phyloP scores from a whole-genome alignment of 2,888 invertebrate species.

The Hirtodrosophila confusa region DNA sequence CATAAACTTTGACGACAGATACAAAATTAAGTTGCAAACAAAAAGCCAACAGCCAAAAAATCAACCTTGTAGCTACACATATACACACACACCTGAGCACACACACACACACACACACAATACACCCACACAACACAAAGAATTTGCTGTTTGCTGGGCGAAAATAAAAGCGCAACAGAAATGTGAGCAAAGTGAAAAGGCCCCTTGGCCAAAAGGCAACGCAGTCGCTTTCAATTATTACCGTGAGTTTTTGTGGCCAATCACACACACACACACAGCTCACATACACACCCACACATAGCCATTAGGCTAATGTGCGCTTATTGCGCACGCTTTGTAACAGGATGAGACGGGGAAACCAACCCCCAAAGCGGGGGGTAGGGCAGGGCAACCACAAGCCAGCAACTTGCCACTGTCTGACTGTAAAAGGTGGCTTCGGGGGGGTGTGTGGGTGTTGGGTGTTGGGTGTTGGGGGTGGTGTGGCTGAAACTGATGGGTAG shows the following conservation, averaged over 20 bases:
- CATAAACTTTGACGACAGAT: conserved; percentile 73
- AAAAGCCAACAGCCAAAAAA: conserved; percentile 57
- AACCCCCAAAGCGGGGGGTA: conserved; percentile 34
- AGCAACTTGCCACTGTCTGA: conserved; percentile 73
- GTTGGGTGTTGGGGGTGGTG: too few species aligned
- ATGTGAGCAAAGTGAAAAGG: conserved; percentile 43
- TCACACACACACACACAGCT: conserved; percentile 39
- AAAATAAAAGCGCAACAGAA: conserved; percentile 46
- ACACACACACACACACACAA: conserved; percentile 4
- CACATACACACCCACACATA: conserved; percentile 41
- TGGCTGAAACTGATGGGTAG: not conserved
- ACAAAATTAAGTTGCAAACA: conserved; percentile 79
- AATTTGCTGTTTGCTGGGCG: conserved; percentile 27
- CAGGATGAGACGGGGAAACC: conserved; percentile 43
- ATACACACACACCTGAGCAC: conserved; percentile 16
- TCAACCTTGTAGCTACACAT: conserved; percentile 39
- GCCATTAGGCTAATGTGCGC: conserved; percentile 79
- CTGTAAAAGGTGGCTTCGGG: conserved; percentile 37
- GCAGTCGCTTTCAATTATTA: conserved; percentile 78
- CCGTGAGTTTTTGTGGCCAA: conserved; percentile 76
- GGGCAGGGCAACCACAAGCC: conserved; percentile 59
- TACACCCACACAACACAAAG: conserved; percentile 10
- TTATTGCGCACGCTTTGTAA: conserved; percentile 80
- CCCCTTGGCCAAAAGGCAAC: conserved; percentile 57
- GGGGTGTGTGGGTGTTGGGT: not conserved